A percentile compares a stretch with the other conserved stretches of the same genome.
phyloP scores from a whole-genome alignment of 2,797 vertebrate species.

The Pristis pectinata region DNA sequence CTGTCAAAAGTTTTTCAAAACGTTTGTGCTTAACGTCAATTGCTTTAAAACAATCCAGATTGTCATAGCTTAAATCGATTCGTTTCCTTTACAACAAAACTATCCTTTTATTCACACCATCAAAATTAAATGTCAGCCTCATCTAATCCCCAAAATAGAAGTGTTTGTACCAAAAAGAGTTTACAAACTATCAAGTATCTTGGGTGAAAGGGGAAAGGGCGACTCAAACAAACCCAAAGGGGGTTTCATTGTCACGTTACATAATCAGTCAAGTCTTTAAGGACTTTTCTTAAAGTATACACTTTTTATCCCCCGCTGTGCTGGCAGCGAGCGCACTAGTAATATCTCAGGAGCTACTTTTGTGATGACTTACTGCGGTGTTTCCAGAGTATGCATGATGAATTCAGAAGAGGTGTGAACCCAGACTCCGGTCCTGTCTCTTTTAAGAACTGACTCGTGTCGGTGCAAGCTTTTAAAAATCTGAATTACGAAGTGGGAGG shows the following conservation, averaged over 20 bases:
- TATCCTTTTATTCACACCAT: neutral
- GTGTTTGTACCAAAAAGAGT: neutral
- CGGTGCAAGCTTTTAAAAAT: neutral
- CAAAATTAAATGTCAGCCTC: neutral
- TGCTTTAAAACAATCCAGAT: neutral
- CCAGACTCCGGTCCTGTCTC: neutral
- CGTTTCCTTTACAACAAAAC: neutral
- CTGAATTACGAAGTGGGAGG: neutral
- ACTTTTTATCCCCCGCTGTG: too few species aligned
- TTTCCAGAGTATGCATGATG: conserved; percentile 29
- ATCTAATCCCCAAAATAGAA: neutral
- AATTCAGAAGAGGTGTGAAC: too few species aligned
- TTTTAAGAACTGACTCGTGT: neutral
- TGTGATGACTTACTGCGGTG: conserved; percentile 18
- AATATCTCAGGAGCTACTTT: neutral
- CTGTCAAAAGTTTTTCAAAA: neutral
- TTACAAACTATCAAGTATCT: neutral
- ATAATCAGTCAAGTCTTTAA: neutral
- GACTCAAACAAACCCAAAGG: neutral
- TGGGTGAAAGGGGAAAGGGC: neutral
- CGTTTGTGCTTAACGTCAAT: neutral
- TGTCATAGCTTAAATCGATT: too few species aligned
- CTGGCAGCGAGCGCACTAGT: too few species aligned
- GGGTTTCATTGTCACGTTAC: neutral
- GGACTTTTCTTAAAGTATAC: too few species aligned